Conservation (phyloP, 2,888 invertebrate genomes). For the Uropetala carovei region DNA sequence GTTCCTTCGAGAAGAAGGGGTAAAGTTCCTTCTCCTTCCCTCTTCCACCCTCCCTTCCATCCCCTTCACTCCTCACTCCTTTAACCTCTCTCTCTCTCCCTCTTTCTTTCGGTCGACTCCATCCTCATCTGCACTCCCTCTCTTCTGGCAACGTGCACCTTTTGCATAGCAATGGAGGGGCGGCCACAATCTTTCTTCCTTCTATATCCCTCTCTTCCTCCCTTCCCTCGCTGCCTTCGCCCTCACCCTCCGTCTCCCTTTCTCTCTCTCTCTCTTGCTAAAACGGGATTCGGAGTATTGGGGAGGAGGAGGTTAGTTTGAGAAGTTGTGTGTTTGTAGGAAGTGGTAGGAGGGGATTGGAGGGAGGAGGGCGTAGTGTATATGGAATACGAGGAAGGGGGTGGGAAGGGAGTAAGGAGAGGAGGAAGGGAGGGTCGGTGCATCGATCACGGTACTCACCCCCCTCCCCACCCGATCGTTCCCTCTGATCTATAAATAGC, state of each 20-base stretch:
- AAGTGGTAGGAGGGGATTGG: not conserved
- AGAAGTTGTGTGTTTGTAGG: not conserved
- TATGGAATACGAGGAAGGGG: not conserved
- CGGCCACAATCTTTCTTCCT: not conserved
- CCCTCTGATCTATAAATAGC: not conserved
- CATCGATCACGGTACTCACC: conserved; percentile 28
- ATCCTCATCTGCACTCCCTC: not conserved
- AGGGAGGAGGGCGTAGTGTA: not conserved
- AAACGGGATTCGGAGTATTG: conserved; percentile 37
- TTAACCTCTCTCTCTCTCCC: not conserved
- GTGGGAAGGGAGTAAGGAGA: not conserved
- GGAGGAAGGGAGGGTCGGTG: not conserved
- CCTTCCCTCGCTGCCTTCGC: not conserved
- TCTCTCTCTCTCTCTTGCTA: not conserved
- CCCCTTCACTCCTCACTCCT: not conserved
- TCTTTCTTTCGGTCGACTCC: not conserved
- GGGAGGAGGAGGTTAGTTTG: not conserved
- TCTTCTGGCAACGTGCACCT: not conserved
- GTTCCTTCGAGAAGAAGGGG: not conserved
- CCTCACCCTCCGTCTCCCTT: not conserved
- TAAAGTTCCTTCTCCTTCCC: not conserved
- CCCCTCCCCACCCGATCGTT: not conserved
- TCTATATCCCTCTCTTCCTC: too few species aligned
- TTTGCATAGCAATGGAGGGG: conserved; percentile 16
- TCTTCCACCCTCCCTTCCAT: not conserved